These are phyloP conservation scores for Lithophane ornitopus DNA, from an alignment of 2,888 invertebrate species.

Conservation along the genomic window DNA sequence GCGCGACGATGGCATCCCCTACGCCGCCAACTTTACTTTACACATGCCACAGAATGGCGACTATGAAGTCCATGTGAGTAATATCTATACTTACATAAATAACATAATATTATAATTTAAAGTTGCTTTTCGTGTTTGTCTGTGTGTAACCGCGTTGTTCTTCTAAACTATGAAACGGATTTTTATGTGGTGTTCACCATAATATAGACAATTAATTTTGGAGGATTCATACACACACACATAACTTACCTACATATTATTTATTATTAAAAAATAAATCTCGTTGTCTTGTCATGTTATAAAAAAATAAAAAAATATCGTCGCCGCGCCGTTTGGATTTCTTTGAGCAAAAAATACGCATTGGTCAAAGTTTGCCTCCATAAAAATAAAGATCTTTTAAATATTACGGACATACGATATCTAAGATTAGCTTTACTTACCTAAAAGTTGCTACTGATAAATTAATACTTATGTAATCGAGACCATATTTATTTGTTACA, in stretches of 20 bases:
- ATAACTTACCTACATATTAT: no score
- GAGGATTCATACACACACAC: no score
- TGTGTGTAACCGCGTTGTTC: neutral
- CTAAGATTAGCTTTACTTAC: neutral
- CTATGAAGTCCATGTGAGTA: constrained; percentile 78
- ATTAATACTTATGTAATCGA: neutral
- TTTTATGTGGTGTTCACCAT: neutral
- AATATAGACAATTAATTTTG: neutral
- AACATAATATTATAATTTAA: no score
- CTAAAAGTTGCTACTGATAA: neutral
- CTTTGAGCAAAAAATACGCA: constrained; percentile 2
- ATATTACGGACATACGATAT: neutral
- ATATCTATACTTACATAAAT: neutral
- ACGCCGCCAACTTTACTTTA: constrained; percentile 75
- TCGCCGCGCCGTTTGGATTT: constrained; percentile 15
- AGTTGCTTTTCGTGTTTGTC: neutral
- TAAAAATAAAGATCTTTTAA: neutral
- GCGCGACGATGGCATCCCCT: constrained; percentile 79
- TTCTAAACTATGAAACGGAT: neutral
- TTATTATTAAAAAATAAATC: neutral
- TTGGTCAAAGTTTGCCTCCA: neutral
- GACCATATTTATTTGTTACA: constrained; percentile 62
- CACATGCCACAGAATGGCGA: constrained; percentile 68
- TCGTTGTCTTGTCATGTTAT: neutral
- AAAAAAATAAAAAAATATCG: neutral